Percentiles rank a stretch among this genome's conserved stretches.
Conservation (phyloP, 30 jellyfish, hydroid and myxozoan genomes). For the Cassiopea xamachana region DNA sequence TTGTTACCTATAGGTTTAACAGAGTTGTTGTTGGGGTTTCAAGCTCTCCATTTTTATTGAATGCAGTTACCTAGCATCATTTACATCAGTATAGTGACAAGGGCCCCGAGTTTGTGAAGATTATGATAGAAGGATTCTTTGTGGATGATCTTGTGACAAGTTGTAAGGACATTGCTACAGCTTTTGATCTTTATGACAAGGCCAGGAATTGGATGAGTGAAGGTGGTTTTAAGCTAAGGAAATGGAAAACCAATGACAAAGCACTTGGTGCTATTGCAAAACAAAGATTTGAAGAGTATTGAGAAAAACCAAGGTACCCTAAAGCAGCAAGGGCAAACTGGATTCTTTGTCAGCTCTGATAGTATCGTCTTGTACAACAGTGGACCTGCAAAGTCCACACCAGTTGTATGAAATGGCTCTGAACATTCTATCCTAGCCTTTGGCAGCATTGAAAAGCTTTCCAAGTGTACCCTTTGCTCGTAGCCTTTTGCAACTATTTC, state of each 20-base stretch:
- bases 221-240: slow-evolving; percentile 46
- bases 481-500: background rate
- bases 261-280: background rate
- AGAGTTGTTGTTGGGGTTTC: slow-evolving; percentile 48
- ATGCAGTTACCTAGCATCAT: slow-evolving; percentile 48
- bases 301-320: too few species aligned
- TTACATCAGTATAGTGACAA: slow-evolving; percentile 9
- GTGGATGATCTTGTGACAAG: slow-evolving; percentile 34
- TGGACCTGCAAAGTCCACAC: slow-evolving; percentile 77
- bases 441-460: background rate
- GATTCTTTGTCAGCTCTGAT: too few species aligned
- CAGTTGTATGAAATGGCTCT: slow-evolving; percentile 74
- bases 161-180: background rate
- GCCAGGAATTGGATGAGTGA: slow-evolving; percentile 55
- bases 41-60: slow-evolving; percentile 45
- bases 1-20: slow-evolving; percentile 17
- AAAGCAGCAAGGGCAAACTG: too few species aligned
- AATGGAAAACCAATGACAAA: slow-evolving; percentile 50
- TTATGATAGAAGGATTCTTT: slow-evolving; percentile 7
- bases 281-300: too few species aligned
- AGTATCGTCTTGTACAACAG: slow-evolving; percentile 42
- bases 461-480: background rate
- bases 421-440: slow-evolving; percentile 44
- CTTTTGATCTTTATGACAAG: slow-evolving; percentile 10
- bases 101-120: slow-evolving; percentile 44